Conservation (phyloP, 2,113 vertebrate species). For the Sphyrna mokarran region DNA sequence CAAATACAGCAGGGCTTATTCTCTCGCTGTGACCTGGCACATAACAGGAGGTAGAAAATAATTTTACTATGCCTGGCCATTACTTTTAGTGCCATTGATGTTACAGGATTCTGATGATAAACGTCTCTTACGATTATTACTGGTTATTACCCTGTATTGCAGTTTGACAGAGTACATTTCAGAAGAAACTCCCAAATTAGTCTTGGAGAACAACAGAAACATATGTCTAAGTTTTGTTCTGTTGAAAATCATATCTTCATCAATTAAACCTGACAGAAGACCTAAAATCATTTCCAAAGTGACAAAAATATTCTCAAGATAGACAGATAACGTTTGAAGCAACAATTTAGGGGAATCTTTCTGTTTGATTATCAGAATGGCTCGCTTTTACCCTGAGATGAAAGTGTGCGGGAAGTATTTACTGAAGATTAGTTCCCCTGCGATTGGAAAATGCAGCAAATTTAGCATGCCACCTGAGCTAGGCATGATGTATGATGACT, state of each 20-base stretch:
- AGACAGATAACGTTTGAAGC: background rate
- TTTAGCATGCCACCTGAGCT: background rate
- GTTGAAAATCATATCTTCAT: background rate
- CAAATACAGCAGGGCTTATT: background rate
- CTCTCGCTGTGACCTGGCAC: background rate
- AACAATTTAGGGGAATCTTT: background rate
- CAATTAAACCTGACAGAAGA: background rate
- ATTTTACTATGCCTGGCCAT: background rate
- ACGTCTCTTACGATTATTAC: background rate
- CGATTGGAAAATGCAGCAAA: background rate
- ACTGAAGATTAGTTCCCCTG: background rate
- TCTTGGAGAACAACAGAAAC: background rate
- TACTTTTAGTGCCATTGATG: background rate
- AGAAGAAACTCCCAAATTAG: background rate
- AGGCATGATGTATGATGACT: background rate
- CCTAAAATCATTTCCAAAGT: background rate
- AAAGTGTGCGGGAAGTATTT: background rate
- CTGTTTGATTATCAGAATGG: background rate
- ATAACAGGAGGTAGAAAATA: background rate
- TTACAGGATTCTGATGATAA: background rate
- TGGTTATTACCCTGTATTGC: background rate
- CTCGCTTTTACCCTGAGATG: background rate
- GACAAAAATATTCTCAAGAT: background rate
- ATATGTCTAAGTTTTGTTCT: background rate
- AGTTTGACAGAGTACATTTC: background rate